These are phyloP conservation scores for Fregata magnificens DNA, from an alignment of 2,113 vertebrate genomes.

Conservation along the genomic window DNA sequence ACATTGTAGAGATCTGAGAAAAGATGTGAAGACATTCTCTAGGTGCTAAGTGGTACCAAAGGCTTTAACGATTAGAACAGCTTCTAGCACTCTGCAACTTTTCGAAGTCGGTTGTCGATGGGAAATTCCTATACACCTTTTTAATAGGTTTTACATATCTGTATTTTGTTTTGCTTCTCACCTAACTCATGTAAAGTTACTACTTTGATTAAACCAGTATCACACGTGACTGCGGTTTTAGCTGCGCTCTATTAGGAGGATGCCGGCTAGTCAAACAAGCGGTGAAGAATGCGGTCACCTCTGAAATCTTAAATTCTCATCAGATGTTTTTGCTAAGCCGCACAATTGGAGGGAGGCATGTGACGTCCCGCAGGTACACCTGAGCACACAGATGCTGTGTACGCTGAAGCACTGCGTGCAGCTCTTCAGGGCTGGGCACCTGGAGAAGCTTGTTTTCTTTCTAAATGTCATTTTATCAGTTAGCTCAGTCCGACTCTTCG, in stretches of 20 bases:
- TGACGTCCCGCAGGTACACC: slow-evolving; percentile 22
- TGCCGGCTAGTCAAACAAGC: neutral
- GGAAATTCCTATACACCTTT: neutral
- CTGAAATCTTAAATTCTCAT: neutral
- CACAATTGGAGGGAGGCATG: slow-evolving; percentile 15
- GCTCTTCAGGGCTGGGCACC: neutral
- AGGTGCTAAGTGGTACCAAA: neutral
- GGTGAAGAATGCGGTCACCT: neutral
- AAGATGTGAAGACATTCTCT: neutral
- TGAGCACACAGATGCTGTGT: slow-evolving; percentile 37
- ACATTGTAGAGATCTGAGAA: neutral
- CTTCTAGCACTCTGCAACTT: neutral
- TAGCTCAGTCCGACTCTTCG: neutral
- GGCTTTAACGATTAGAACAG: neutral
- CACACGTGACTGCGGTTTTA: neutral
- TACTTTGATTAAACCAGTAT: neutral
- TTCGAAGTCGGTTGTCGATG: neutral
- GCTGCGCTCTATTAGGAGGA: neutral
- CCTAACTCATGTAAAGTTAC: neutral
- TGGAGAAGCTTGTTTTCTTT: slow-evolving; percentile 13
- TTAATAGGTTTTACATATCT: neutral
- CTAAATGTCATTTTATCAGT: neutral
- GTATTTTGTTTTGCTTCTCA: neutral
- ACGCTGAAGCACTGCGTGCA: neutral
- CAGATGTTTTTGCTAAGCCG: neutral